These are phyloP conservation scores for Allophyes oxyacanthae DNA, from an alignment of 2,888 invertebrate genomes.

Conservation along the genomic window DNA sequence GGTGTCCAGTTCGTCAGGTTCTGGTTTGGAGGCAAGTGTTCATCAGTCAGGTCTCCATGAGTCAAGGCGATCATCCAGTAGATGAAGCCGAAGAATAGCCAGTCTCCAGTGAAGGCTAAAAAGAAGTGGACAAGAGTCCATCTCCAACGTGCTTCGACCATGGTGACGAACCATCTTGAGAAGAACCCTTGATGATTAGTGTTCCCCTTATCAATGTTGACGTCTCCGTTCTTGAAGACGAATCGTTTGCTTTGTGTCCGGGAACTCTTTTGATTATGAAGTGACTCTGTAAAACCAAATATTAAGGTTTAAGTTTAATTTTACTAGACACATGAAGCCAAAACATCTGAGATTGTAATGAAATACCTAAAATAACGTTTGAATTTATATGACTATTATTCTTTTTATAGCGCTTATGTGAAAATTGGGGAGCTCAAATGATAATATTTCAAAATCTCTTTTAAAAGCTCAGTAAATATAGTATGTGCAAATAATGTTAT, in stretches of 20 bases:
- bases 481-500: no score
- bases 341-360: no score
- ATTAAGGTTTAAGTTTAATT: no score
- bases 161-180: constrained; percentile 94
- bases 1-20: constrained; percentile 92
- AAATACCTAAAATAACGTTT: no score
- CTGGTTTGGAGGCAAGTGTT: constrained; percentile 89
- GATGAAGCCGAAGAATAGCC: constrained; percentile 96
- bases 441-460: no score
- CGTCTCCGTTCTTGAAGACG: constrained; percentile 96
- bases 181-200: constrained; percentile 90
- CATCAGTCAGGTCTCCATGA: constrained; percentile 95
- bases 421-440: no score
- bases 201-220: constrained; percentile 94
- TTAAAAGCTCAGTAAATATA: no score
- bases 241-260: constrained; percentile 83
- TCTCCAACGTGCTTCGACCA: constrained; percentile 97
- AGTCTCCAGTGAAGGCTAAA: constrained; percentile 94
- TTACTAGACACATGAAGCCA: no score
- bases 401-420: no score
- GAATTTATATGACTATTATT: no score
- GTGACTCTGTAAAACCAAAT: constrained; percentile 48
- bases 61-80: constrained; percentile 97
- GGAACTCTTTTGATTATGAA: constrained; percentile 47
- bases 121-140: constrained; percentile 97